Evolutionary conservation across 2,113 vertebrate genomes (phyloP).

Genomic region (Microtus oregoni): DNA sequence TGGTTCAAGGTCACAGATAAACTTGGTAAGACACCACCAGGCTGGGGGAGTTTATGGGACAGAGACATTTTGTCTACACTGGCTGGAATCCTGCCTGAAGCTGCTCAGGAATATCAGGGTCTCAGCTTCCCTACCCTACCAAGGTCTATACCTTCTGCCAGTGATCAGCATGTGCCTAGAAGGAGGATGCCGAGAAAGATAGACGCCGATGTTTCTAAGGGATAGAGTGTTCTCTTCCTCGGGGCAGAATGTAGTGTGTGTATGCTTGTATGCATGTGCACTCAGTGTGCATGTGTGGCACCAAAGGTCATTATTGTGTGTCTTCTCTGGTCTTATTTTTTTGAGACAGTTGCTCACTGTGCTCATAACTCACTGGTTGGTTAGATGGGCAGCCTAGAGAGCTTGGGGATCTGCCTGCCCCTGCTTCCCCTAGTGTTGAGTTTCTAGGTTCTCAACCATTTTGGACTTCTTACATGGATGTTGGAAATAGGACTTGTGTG

Average conservation of each 20-base stretch:
- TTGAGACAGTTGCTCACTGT: background rate
- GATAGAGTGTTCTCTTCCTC: background rate
- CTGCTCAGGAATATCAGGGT: background rate
- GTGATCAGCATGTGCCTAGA: fast-evolving
- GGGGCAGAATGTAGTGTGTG: background rate
- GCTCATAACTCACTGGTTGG: background rate
- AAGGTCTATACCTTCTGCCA: fast-evolving
- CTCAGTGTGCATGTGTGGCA: too few relatives aligned
- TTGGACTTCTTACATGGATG: background rate
- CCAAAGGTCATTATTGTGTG: background rate
- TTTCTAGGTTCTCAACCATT: background rate
- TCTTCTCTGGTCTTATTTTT: background rate
- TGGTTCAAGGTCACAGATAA: background rate
- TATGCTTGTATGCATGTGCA: too few relatives aligned
- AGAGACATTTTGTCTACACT: background rate
- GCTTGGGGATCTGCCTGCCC: too few relatives aligned
- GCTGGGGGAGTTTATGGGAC: background rate
- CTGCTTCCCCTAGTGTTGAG: background rate
- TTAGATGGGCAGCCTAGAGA: too few relatives aligned
- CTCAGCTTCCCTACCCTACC: too few relatives aligned
- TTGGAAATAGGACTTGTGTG: background rate
- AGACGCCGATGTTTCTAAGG: background rate
- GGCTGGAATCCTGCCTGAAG: background rate
- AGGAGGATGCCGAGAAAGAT: background rate
- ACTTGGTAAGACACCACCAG: background rate